Conservation (phyloP, 1,140 invertebrate genomes). For the Lordiphosa stackelbergi region DNA sequence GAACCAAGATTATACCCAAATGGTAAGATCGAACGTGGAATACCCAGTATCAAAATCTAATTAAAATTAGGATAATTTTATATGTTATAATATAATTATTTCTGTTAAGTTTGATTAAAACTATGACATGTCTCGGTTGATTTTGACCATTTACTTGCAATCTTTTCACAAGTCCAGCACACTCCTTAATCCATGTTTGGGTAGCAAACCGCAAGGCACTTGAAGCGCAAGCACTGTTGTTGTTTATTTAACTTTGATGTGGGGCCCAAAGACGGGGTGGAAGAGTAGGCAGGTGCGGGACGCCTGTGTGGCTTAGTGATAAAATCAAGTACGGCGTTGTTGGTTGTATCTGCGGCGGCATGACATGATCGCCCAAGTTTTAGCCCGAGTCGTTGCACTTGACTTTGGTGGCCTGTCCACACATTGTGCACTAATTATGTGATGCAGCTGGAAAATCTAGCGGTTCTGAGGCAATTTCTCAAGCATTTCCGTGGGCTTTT, state of each 20-base stretch:
- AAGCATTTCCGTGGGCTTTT: conserved; percentile 55
- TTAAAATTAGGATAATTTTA: too few species aligned
- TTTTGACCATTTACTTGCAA: too few species aligned
- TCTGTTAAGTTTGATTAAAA: too few species aligned
- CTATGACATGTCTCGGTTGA: too few species aligned
- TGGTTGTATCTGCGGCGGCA: conserved; percentile 16
- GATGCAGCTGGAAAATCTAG: conserved; percentile 40
- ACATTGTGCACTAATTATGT: conserved; percentile 73
- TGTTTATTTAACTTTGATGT: conserved; percentile 29
- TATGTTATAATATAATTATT: too few species aligned
- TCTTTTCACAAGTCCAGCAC: background rate
- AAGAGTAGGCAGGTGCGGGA: too few species aligned
- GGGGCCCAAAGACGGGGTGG: conserved; percentile 2
- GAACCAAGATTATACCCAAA: conserved; percentile 7
- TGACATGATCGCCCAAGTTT: conserved; percentile 15
- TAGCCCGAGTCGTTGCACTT: conserved; percentile 23
- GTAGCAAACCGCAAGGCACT: conserved; percentile 13
- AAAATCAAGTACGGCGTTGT: conserved; percentile 11
- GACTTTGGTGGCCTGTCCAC: conserved; percentile 56
- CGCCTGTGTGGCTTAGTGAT: background rate
- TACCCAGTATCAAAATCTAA: too few species aligned
- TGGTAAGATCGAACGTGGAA: background rate
- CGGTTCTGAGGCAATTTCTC: conserved; percentile 54
- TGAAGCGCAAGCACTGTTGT: conserved; percentile 33
- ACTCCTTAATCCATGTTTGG: background rate